These are phyloP conservation scores for Listrodromus nycthemerus DNA, from an alignment of 2,888 invertebrate species.

Conservation along the genomic window DNA sequence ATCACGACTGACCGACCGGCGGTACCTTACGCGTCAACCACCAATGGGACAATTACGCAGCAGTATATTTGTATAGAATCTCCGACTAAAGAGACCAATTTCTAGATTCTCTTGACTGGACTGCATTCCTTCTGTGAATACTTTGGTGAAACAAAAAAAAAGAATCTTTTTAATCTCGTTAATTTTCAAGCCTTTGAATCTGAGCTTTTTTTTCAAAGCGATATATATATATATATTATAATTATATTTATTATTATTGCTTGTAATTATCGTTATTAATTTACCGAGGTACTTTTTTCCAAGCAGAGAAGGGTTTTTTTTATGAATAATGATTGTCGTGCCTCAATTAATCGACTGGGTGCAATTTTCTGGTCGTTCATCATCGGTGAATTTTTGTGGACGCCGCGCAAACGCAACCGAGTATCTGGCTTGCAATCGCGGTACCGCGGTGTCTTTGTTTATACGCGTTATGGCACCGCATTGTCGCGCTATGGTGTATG, in stretches of 20 bases:
- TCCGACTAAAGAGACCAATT: conserved; percentile 40
- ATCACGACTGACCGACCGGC: conserved; percentile 57
- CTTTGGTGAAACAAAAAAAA: not conserved
- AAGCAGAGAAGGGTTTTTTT: not conserved
- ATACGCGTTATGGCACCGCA: conserved; percentile 20
- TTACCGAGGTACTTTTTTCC: not conserved
- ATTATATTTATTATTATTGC: not conserved
- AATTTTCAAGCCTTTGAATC: not conserved
- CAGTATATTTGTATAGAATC: conserved; percentile 40
- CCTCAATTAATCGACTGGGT: not conserved
- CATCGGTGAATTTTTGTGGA: conserved; percentile 39
- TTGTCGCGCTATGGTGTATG: conserved; percentile 47
- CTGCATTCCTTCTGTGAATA: conserved; percentile 6
- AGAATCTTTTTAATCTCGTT: not conserved
- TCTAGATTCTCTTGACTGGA: not conserved
- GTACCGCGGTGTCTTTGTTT: conserved; percentile 5
- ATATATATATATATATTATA: too few species aligned
- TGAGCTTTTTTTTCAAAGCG: too few species aligned
- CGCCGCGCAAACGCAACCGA: not conserved
- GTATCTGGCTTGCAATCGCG: not conserved
- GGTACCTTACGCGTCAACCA: conserved; percentile 63
- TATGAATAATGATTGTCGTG: conserved; percentile 13
- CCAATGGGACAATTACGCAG: conserved; percentile 63
- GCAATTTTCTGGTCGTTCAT: conserved; percentile 43
- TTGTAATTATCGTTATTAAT: not conserved